Base-by-base conservation (phyloP, 2,888 invertebrate species). In the Mythimna lalbum region DNA sequence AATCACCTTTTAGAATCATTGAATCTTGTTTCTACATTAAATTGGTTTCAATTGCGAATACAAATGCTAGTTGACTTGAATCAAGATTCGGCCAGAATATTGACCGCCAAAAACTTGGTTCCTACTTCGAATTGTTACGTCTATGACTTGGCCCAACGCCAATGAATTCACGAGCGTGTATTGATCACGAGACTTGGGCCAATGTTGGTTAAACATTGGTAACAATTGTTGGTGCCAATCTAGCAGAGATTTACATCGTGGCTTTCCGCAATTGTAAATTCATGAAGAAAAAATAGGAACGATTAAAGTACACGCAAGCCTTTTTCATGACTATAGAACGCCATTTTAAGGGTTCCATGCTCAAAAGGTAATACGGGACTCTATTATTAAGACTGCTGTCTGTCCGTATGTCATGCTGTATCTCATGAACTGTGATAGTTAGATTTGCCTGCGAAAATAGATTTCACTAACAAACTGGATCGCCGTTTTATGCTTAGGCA, bases 171-270 rank as follows among this genome's bases (percentile, higher is more conserved):
- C 43, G 43, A 52, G 23, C n/a, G 19, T 49, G 55, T 55, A 49
- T 73, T 57, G 66, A 66, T 74, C 72, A 66, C 74, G 74, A 66
- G 60, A 50, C 64, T 76, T 52, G 21, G 23, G 21, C 61, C 53
- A 72, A 76, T 43, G 19, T 77, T 14, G 55, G 19, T 9, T 2
- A 10, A 72, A 77, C 36, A 19, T 72, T 66, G 62, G 78, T 31
- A 39, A 23, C 56, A 73, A 50, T 6, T 2, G 12, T 66, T 63
- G 62, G 78, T 27, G 31, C 31, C 56, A 73, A 50, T 27, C 12
- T 17, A 19, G 9, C 33, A 23, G 17, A n/a, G 50, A 52, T 12
- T 21, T 67, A 31, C 56, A 33, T 39, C 6, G 6, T 63, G 19
- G 4, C 6, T 52, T 19, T 0, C 14, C 10, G 0, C 4, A 9